Percentiles rank a stretch among this genome's conserved stretches.
Conservation (phyloP, 2,888 invertebrate species). For the Emesis furor region DNA sequence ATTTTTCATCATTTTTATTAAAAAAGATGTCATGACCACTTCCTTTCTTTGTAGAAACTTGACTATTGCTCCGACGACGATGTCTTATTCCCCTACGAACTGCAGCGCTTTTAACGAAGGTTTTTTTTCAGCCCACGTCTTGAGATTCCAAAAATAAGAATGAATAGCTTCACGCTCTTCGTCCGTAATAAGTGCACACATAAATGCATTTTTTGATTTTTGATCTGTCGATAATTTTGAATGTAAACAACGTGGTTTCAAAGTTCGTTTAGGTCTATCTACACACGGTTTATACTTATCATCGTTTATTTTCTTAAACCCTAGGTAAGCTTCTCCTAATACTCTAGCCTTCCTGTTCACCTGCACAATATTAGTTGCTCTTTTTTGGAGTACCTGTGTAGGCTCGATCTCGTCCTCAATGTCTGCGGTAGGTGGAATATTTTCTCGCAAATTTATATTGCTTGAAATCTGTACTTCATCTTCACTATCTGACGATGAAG, state of each 20-base stretch:
- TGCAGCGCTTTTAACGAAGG: slow-evolving; percentile 22
- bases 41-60: slow-evolving; percentile 30
- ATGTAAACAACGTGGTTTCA: slow-evolving; percentile 28
- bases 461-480: slow-evolving; percentile 10
- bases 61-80: slow-evolving; percentile 13
- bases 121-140: slow-evolving; percentile 31
- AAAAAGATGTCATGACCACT: slow-evolving; percentile 33
- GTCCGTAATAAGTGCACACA: slow-evolving; percentile 28
- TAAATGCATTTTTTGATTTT: slow-evolving; percentile 22
- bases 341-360: slow-evolving; percentile 25
- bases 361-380: slow-evolving; percentile 10
- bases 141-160: slow-evolving; percentile 25
- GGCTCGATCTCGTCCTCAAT: slow-evolving; percentile 14
- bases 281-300: slow-evolving; percentile 27
- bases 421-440: slow-evolving; percentile 14
- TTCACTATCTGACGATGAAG: slow-evolving; percentile 10
- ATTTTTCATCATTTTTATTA: slow-evolving; percentile 28
- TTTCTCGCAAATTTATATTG: slow-evolving; percentile 10
- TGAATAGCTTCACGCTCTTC: slow-evolving; percentile 29
- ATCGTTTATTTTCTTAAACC: slow-evolving; percentile 15
- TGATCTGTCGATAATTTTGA: slow-evolving; percentile 20
- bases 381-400: slow-evolving; percentile 14
- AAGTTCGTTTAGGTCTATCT: slow-evolving; percentile 24
- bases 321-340: slow-evolving; percentile 25
- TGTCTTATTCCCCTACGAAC: slow-evolving; percentile 28